These are phyloP conservation scores for Coleophora deauratella DNA, from an alignment of 2,888 invertebrate genomes.

Conservation along the genomic window DNA sequence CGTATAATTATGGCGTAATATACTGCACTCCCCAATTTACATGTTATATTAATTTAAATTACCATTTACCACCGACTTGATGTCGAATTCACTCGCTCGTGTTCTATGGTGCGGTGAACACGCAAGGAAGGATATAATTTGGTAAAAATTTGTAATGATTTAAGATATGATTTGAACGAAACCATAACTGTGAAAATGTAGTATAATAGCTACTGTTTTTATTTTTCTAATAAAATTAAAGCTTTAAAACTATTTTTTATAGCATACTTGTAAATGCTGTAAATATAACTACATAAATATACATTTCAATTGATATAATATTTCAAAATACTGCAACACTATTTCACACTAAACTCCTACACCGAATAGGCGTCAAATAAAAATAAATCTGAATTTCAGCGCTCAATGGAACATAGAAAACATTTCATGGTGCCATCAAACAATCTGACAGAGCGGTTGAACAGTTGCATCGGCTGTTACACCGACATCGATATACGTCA, in stretches of 20 bases:
- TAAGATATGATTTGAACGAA: too few species aligned
- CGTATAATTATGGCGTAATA: conserved; percentile 31
- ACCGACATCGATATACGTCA: conserved; percentile 49
- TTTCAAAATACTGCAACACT: too few species aligned
- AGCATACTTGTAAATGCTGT: too few species aligned
- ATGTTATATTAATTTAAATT: conserved; percentile 44
- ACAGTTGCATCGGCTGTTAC: conserved; percentile 26
- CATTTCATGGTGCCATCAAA: conserved; percentile 41
- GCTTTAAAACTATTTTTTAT: too few species aligned
- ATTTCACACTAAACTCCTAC: background rate
- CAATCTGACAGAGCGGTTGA: conserved; percentile 23
- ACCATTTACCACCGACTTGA: conserved; percentile 14
- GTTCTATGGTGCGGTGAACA: background rate
- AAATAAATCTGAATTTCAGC: conserved; percentile 43
- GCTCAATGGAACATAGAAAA: conserved; percentile 53
- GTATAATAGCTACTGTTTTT: too few species aligned
- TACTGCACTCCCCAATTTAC: conserved; percentile 32
- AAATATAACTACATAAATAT: too few species aligned
- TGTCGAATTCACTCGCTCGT: conserved; percentile 3
- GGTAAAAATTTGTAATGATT: too few species aligned
- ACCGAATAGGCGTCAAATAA: conserved; percentile 19
- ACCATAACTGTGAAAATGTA: too few species aligned
- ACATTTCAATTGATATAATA: too few species aligned
- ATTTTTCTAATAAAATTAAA: too few species aligned
- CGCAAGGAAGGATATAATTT: too few species aligned